Evolutionary conservation across 2,113 vertebrate genomes (phyloP).

Genomic region (Eidolon helvum): DNA sequence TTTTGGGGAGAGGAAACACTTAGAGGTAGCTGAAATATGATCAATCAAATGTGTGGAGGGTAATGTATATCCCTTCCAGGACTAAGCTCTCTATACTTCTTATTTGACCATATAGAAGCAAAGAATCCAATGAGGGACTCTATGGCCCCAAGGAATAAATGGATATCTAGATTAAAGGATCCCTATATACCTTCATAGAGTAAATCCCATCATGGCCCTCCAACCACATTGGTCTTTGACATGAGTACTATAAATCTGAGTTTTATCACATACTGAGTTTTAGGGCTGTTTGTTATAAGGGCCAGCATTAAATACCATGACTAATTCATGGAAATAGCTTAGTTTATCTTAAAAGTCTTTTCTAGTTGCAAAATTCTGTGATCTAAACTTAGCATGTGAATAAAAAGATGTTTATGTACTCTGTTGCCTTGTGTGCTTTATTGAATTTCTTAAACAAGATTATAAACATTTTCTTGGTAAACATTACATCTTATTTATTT

Average conservation of each 20-base stretch:
- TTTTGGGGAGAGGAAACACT: background rate
- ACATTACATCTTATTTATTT: background rate
- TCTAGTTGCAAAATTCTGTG: background rate
- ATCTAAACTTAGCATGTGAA: background rate
- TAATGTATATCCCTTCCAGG: background rate
- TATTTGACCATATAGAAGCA: background rate
- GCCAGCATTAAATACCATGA: background rate
- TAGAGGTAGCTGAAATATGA: no score
- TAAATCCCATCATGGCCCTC: background rate
- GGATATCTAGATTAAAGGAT: background rate
- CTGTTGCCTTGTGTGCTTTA: background rate
- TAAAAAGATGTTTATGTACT: background rate
- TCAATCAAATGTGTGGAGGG: no score
- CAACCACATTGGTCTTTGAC: background rate
- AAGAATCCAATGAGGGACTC: background rate
- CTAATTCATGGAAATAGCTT: background rate
- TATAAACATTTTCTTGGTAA: background rate
- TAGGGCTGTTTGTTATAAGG: background rate
- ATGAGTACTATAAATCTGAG: background rate
- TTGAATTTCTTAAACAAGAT: background rate
- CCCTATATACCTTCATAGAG: background rate
- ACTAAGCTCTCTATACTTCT: background rate
- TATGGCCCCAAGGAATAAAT: background rate
- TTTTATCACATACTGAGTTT: background rate
- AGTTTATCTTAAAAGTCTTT: background rate